phyloP scores from a whole-genome alignment of 2,797 vertebrate genomes.

The Myioborus miniatus region DNA sequence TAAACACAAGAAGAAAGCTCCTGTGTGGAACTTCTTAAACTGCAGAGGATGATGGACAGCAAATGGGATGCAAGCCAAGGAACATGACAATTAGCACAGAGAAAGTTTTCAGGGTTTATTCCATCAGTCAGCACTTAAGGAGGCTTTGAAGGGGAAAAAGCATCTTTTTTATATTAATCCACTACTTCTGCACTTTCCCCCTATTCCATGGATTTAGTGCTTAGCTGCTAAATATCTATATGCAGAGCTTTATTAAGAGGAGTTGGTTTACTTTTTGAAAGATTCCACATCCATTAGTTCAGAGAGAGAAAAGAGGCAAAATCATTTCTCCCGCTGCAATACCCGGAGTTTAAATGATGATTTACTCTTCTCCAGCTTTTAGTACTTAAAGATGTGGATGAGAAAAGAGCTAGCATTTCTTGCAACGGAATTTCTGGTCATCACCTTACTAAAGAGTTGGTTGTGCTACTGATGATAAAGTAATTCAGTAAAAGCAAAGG shows the following conservation, averaged over 20 bases:
- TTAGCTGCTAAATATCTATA: conserved; percentile 61
- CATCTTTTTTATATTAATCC: conserved; percentile 67
- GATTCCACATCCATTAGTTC: conserved; percentile 53
- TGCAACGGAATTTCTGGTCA: neutral
- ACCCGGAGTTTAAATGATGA: neutral
- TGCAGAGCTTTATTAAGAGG: conserved; percentile 58
- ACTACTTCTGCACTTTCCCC: conserved; percentile 54
- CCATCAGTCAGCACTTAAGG: conserved; percentile 69
- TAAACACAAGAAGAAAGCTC: conserved; percentile 62
- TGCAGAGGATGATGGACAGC: conserved; percentile 36
- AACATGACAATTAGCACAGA: conserved; percentile 62
- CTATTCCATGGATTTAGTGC: conserved; percentile 61
- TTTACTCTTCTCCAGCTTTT: conserved; percentile 22
- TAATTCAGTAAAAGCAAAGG: neutral
- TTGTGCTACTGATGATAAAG: conserved; percentile 26
- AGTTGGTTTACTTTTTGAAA: conserved; percentile 56
- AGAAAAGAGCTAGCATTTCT: neutral
- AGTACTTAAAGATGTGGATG: conserved; percentile 4
- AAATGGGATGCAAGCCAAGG: conserved; percentile 55
- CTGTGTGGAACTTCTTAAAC: conserved; percentile 62
- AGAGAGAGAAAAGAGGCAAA: conserved; percentile 23
- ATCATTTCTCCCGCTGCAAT: neutral
- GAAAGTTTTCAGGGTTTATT: conserved; percentile 70
- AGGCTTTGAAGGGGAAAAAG: conserved; percentile 64
- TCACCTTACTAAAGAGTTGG: neutral